Conservation (phyloP, 2,797 vertebrate species). For the Anabacerthia variegaticeps region DNA sequence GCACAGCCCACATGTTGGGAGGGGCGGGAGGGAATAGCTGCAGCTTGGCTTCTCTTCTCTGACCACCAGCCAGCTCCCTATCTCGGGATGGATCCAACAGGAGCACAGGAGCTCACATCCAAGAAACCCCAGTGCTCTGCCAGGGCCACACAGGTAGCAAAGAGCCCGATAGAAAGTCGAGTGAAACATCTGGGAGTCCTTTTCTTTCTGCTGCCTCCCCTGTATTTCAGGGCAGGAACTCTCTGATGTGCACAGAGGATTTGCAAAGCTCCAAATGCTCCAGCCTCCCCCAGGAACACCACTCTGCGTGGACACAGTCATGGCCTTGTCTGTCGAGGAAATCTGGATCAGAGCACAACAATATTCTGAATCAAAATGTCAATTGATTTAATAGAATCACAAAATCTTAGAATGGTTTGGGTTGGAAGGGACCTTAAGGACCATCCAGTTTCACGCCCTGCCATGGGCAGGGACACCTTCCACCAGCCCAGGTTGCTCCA, state of each 20-base stretch:
- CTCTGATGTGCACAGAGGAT: not conserved
- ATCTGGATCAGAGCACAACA: not conserved
- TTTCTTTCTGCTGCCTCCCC: not conserved
- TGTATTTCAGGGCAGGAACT: not conserved
- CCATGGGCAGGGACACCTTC: not conserved
- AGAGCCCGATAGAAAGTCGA: conserved; percentile 9
- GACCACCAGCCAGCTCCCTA: conserved; percentile 42
- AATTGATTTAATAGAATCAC: not conserved
- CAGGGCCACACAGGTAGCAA: conserved; percentile 62
- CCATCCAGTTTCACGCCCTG: not conserved
- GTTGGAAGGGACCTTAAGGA: rapidly evolving
- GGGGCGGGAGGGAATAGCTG: conserved; percentile 9
- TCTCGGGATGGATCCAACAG: conserved; percentile 35
- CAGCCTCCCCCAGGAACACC: not conserved
- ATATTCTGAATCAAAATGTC: not conserved
- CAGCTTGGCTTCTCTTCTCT: conserved; percentile 40
- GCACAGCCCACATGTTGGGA: not conserved
- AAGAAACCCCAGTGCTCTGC: not conserved
- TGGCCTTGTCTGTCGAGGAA: rapidly evolving
- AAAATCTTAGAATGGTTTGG: not conserved
- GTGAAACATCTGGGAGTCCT: conserved; percentile 26
- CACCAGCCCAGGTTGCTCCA: rapidly evolving
- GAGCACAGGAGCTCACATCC: not conserved
- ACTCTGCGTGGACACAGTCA: rapidly evolving
- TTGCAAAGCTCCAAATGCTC: not conserved